Evolutionary conservation across 1,140 invertebrate genomes (phyloP).

Genomic region (Aphis craccivora): DNA sequence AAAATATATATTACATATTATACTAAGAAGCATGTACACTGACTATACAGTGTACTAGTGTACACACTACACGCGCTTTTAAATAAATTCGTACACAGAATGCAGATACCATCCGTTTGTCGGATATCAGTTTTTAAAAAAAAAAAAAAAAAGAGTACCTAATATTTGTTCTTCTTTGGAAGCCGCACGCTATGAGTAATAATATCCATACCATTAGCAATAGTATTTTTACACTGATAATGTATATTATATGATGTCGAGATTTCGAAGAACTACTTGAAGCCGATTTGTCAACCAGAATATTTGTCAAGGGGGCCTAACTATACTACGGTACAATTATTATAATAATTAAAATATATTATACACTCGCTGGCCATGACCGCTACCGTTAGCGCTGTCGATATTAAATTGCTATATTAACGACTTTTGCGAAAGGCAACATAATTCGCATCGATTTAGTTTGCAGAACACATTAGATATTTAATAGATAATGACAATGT

Average conservation of each 20-base stretch:
- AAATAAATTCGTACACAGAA: neutral
- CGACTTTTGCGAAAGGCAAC: constrained; percentile 7
- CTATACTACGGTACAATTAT: neutral
- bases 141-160: no score
- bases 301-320: neutral
- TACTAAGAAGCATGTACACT: neutral
- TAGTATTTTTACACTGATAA: neutral
- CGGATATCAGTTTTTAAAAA: neutral
- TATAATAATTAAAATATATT: neutral
- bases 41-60: no score
- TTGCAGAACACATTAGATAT: neutral
- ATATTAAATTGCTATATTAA: neutral
- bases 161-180: neutral
- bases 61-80: neutral
- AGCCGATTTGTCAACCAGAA: neutral
- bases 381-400: neutral
- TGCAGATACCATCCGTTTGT: neutral
- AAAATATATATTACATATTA: neutral
- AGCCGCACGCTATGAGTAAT: neutral
- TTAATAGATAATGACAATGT: neutral
- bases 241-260: neutral
- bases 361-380: neutral
- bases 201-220: constrained; percentile 8
- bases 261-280: constrained; percentile 8
- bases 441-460: neutral